Evolutionary conservation across 2,888 invertebrate species (phyloP).

Genomic region (Diarsia brunnea): DNA sequence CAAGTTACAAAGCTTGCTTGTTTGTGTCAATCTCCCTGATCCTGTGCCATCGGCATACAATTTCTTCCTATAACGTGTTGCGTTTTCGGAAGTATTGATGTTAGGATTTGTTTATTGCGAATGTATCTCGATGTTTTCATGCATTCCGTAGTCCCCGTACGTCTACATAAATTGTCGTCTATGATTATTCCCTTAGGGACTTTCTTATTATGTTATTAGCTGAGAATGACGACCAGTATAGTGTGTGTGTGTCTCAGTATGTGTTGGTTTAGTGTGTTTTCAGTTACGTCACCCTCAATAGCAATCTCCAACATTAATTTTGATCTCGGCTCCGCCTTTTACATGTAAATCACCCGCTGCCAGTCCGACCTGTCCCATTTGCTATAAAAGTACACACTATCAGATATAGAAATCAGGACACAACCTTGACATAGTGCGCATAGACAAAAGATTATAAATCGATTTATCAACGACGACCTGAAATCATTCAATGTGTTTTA

Average conservation of each 20-base stretch:
- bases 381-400: slow-evolving; percentile 52
- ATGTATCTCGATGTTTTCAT: neutral
- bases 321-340: slow-evolving; percentile 24
- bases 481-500: slow-evolving; percentile 47
- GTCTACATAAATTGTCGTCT: neutral
- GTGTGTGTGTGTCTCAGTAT: no score
- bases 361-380: slow-evolving; percentile 14
- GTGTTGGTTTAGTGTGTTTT: neutral
- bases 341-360: slow-evolving; percentile 35
- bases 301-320: neutral
- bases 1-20: neutral
- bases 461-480: slow-evolving; percentile 65
- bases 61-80: neutral
- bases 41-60: neutral
- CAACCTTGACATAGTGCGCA: slow-evolving; percentile 66
- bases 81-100: neutral
- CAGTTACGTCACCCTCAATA: neutral
- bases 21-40: neutral
- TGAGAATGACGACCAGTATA: no score
- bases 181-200: no score
- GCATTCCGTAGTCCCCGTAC: neutral
- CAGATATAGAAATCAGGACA: slow-evolving; percentile 62
- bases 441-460: slow-evolving; percentile 63
- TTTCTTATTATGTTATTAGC: no score
- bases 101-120: neutral